These are phyloP conservation scores for Cantharis rufa DNA, from an alignment of 2,888 invertebrate genomes.

Conservation along the genomic window DNA sequence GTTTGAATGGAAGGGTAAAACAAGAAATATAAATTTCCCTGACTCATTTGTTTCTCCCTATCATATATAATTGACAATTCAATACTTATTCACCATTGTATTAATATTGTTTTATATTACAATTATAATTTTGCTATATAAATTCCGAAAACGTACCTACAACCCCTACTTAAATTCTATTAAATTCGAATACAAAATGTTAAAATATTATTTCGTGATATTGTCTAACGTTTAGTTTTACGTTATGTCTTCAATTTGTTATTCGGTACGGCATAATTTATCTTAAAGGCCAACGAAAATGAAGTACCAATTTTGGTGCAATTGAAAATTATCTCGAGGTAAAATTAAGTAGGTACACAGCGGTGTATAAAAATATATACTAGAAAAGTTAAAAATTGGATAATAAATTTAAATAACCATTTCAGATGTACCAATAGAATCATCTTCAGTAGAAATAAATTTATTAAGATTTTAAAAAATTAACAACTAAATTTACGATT, in stretches of 20 bases:
- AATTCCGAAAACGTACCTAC: not conserved
- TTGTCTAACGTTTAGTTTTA: not conserved
- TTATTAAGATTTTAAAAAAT: constrained; percentile 1
- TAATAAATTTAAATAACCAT: not conserved
- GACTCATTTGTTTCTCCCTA: constrained; percentile 25
- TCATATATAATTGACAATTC: constrained; percentile 27
- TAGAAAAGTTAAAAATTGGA: not conserved
- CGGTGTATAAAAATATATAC: not conserved
- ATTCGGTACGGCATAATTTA: not conserved
- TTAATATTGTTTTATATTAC: not conserved
- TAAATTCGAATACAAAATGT: constrained; percentile 1
- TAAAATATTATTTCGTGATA: not conserved
- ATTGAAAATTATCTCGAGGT: not conserved
- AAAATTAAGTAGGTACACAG: not conserved
- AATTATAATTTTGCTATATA: constrained; percentile 1
- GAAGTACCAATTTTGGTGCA: not conserved
- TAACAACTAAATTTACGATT: constrained; percentile 20
- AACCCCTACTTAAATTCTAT: not conserved
- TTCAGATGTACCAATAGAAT: not conserved
- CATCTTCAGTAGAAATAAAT: not conserved
- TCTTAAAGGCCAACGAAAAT: not conserved
- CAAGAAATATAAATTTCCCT: constrained; percentile 27
- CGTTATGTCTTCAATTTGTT: not conserved
- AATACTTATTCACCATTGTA: constrained; percentile 18
- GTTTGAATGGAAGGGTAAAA: constrained; percentile 30